A percentile compares a stretch with the other conserved stretches of the same genome.
phyloP scores from a whole-genome alignment of 1,140 invertebrate species.

The Lordiphosa clarofinis region DNA sequence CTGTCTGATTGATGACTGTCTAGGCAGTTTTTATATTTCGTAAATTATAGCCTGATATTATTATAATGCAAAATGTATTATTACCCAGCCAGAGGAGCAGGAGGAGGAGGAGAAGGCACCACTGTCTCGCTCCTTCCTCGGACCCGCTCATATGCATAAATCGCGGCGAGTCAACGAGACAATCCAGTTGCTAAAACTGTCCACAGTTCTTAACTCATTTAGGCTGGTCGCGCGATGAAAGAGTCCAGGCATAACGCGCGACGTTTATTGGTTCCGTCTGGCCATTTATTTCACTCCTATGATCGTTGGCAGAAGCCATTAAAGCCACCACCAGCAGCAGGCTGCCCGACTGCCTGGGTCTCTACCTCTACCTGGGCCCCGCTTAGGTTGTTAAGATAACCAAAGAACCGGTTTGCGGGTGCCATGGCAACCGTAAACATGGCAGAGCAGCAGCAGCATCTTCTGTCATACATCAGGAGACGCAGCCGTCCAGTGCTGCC shows the following conservation, averaged over 20 bases:
- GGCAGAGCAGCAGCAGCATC: slow-evolving; percentile 44
- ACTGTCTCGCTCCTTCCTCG: slow-evolving; percentile 7
- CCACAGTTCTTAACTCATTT: slow-evolving; percentile 77
- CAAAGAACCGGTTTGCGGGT: slow-evolving; percentile 57
- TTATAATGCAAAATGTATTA: slow-evolving; percentile 73
- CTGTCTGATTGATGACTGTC: slow-evolving; percentile 71
- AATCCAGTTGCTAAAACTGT: slow-evolving; percentile 54
- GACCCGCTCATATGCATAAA: slow-evolving; percentile 38
- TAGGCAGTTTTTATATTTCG: slow-evolving; percentile 63
- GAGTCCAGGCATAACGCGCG: slow-evolving; percentile 65
- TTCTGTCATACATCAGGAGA: slow-evolving; percentile 28
- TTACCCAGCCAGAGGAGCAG: slow-evolving; percentile 29
- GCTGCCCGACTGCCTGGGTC: slow-evolving; percentile 20
- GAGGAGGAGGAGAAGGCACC: slow-evolving; percentile 40
- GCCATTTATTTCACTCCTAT: slow-evolving; percentile 79
- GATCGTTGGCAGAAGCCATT: slow-evolving; percentile 79
- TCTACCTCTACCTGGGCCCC: slow-evolving; percentile 47
- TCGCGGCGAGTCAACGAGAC: slow-evolving; percentile 48
- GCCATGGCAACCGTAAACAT: slow-evolving; percentile 65
- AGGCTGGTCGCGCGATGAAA: slow-evolving; percentile 51
- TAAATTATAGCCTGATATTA: slow-evolving; percentile 59
- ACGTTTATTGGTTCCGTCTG: slow-evolving; percentile 79
- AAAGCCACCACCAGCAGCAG: slow-evolving; percentile 69
- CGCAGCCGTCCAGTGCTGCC: slow-evolving; percentile 9
- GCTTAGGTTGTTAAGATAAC: slow-evolving; percentile 51